A percentile compares a stretch with the other conserved stretches of the same genome.
phyloP scores from a whole-genome alignment of 2,888 invertebrate genomes.

The Leptopterna dolabrata region DNA sequence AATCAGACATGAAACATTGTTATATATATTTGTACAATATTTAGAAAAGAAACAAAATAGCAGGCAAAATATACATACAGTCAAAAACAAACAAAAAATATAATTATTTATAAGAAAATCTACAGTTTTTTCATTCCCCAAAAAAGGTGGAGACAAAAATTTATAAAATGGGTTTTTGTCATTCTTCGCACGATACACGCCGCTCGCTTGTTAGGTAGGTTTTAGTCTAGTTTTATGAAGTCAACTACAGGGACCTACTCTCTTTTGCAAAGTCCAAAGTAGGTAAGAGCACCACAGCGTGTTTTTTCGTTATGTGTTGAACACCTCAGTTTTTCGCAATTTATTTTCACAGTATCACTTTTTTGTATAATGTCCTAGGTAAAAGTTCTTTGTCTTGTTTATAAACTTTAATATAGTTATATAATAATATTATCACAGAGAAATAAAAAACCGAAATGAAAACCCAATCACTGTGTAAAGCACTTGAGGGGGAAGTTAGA shows the following conservation, averaged over 20 bases:
- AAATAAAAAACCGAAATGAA: constrained; percentile 62
- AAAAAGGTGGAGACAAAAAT: constrained; percentile 22
- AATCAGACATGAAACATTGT: constrained; percentile 56
- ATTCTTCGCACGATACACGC: constrained; percentile 58
- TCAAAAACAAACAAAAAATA: constrained; percentile 5
- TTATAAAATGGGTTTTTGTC: constrained; percentile 57
- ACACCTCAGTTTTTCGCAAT: constrained; percentile 60
- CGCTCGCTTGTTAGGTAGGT: constrained; percentile 52
- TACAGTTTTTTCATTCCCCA: constrained; percentile 48
- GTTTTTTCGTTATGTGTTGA: constrained; percentile 14
- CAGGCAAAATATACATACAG: constrained; percentile 16
- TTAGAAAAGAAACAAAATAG: constrained; percentile 24
- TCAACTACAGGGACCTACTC: constrained; percentile 52
- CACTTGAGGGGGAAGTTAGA: constrained; percentile 65
- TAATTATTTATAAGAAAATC: constrained; percentile 46
- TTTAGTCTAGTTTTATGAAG: constrained; percentile 22
- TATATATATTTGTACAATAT: constrained; percentile 38
- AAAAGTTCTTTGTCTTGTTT: constrained; percentile 58
- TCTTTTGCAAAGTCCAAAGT: constrained; percentile 28
- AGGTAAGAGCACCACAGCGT: constrained; percentile 44
- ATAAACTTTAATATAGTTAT: constrained; percentile 33
- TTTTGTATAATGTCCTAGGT: constrained; percentile 57
- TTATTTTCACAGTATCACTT: constrained; percentile 64
- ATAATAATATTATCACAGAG: constrained; percentile 65
- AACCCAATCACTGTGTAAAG: constrained; percentile 65